Conservation (phyloP, 2,113 vertebrate genomes). For the Aldabrachelys gigantea region DNA sequence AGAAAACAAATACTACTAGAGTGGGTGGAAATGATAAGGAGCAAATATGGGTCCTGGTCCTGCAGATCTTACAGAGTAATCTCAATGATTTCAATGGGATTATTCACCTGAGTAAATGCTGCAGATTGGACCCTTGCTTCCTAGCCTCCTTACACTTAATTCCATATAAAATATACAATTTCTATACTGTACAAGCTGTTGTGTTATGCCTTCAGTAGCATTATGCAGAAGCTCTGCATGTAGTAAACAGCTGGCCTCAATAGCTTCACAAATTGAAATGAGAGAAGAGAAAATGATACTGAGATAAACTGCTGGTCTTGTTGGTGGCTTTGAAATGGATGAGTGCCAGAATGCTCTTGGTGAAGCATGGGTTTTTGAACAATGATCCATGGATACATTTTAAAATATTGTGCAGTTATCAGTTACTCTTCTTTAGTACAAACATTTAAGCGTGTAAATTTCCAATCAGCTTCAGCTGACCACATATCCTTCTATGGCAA, state of each 20-base stretch:
- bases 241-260: neutral
- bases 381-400: neutral
- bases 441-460: neutral
- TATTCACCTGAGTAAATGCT: neutral
- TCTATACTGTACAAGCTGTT: neutral
- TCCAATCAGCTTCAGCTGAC: neutral
- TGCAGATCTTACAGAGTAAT: neutral
- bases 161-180: neutral
- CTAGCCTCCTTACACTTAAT: neutral
- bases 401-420: neutral
- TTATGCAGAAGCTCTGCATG: neutral
- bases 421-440: neutral
- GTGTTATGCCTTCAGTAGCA: neutral
- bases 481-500: neutral
- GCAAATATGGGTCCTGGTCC: neutral
- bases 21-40: neutral
- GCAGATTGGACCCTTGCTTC: neutral
- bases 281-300: neutral
- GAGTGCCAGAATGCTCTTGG: neutral
- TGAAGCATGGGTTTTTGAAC: neutral
- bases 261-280: neutral
- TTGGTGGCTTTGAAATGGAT: neutral
- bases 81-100: neutral
- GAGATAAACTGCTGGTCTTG: neutral
- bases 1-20: neutral